Evolutionary conservation across 2,797 vertebrate species (phyloP).

Genomic region (Enteromius fasciolatus): DNA sequence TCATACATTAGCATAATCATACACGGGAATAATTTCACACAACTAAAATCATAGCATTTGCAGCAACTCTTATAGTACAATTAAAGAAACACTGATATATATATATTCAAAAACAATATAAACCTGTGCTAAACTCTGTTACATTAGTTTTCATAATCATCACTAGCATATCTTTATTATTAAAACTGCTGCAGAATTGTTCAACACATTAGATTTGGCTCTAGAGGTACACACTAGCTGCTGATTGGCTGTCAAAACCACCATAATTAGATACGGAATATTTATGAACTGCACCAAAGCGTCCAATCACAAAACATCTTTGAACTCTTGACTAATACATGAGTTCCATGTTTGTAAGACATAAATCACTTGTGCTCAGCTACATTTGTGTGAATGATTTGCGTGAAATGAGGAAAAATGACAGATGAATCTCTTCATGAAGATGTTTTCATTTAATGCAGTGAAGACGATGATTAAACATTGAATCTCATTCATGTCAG

Average conservation of each 20-base stretch:
- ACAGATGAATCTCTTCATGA: neutral
- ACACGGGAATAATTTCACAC: conserved; percentile 17
- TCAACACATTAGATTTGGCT: neutral
- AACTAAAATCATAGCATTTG: conserved; percentile 31
- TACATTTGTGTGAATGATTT: neutral
- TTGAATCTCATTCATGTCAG: neutral
- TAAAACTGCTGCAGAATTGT: neutral
- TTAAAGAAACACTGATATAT: conserved; percentile 24
- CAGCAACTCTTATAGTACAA: conserved; percentile 17
- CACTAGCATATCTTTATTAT: neutral
- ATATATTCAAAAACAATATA: conserved; percentile 30
- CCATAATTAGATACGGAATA: conserved; percentile 34
- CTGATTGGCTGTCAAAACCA: conserved; percentile 39
- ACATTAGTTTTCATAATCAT: neutral
- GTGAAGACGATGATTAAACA: neutral
- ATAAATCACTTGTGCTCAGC: neutral
- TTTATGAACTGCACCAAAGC: neutral
- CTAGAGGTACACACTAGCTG: conserved; percentile 13
- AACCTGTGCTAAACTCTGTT: conserved; percentile 17
- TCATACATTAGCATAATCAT: conserved; percentile 28
- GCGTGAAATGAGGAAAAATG: neutral
- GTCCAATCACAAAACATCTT: neutral
- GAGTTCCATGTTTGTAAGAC: neutral
- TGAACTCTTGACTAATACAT: neutral
- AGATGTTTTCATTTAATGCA: neutral